Percentiles rank a stretch among this genome's conserved stretches.
Evolutionary conservation across 2,797 vertebrate species (phyloP).

Genomic region (Saxicola maurus): DNA sequence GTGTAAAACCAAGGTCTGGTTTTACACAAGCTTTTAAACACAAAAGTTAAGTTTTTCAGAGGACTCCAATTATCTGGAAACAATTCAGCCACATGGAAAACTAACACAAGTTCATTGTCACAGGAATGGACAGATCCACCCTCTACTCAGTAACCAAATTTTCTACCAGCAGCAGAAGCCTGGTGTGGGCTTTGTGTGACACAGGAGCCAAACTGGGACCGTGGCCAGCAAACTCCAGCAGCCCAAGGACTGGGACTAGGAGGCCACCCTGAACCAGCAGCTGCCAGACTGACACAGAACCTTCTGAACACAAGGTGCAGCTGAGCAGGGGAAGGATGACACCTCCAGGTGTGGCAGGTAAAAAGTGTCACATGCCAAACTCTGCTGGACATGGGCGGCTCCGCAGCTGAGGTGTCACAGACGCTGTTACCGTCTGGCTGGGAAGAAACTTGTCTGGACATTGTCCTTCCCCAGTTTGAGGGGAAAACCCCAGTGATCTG

Average conservation of each 20-base stretch:
- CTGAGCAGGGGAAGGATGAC: background rate
- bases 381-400: background rate
- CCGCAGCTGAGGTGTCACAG: background rate
- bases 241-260: background rate
- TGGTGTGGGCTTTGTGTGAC: background rate
- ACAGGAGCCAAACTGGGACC: background rate
- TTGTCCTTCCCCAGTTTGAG: background rate
- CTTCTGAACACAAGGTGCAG: background rate
- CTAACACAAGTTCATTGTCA: background rate
- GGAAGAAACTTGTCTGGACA: background rate
- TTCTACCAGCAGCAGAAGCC: background rate
- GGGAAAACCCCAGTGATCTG: background rate
- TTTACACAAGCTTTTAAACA: conserved; percentile 1
- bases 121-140: background rate
- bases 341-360: background rate
- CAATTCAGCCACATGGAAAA: background rate
- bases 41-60: background rate
- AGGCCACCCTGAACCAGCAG: background rate
- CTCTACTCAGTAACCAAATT: background rate
- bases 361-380: background rate
- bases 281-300: background rate
- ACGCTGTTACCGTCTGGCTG: background rate
- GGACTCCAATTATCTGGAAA: conserved; percentile 12
- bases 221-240: background rate
- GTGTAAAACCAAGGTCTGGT: conserved; percentile 30